Percentiles rank a stretch among this genome's conserved stretches.
These are phyloP conservation scores for Steinernema feltiae DNA, from an alignment of 1,140 invertebrate species.

Conservation along the genomic window DNA sequence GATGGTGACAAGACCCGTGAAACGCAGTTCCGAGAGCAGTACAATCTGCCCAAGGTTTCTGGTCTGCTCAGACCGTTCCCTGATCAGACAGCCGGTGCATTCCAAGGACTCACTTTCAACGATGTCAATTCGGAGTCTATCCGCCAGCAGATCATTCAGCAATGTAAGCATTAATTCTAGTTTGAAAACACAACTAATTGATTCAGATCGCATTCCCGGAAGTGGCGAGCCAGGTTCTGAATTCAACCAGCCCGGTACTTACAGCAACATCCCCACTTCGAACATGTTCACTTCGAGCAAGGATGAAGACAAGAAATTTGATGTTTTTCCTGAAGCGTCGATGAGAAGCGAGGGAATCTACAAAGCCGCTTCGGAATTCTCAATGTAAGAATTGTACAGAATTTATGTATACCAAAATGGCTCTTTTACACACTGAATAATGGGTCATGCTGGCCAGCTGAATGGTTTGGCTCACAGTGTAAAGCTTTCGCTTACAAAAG, in stretches of 20 bases:
- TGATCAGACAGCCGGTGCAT: constrained; percentile 45
- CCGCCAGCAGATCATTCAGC: constrained; percentile 52
- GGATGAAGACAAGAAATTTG: constrained; percentile 57
- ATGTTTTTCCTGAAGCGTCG: constrained; percentile 54
- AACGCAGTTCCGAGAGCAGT: constrained; percentile 42
- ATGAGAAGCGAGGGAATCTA: constrained; percentile 50
- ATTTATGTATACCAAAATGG: neutral
- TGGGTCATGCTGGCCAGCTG: no score
- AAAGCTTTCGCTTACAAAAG: no score
- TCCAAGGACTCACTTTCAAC: constrained; percentile 45
- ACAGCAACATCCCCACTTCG: constrained; percentile 44
- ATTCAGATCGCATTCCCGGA: constrained; percentile 46
- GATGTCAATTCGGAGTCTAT: constrained; percentile 54
- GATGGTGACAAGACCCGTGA: constrained; percentile 58
- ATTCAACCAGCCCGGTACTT: constrained; percentile 14
- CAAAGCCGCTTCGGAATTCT: constrained; percentile 50
- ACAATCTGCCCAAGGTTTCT: constrained; percentile 48
- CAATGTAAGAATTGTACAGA: constrained; percentile 27
- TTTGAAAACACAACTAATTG: neutral
- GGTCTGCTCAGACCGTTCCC: constrained; percentile 56
- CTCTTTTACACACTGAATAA: no score
- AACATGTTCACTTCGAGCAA: constrained; percentile 56
- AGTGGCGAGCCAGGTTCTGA: constrained; percentile 44
- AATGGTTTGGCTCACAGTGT: no score
- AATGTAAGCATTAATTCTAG: constrained; percentile 37